Conservation (phyloP, 2,113 vertebrate genomes). For the Coturnix japonica region DNA sequence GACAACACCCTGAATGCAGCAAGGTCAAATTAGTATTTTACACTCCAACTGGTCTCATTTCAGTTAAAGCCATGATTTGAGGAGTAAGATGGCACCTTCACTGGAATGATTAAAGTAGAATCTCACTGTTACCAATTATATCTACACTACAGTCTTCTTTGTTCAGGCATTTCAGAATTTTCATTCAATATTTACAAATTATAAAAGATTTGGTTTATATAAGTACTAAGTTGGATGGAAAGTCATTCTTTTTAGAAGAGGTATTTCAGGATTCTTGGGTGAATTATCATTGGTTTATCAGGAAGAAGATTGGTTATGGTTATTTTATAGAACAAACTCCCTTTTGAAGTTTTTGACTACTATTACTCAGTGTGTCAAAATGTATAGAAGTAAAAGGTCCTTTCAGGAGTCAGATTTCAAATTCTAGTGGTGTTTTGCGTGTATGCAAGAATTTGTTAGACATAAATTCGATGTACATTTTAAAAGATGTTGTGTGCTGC, state of each 20-base stretch:
- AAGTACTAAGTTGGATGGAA: background rate
- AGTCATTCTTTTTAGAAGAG: slow-evolving; percentile 12
- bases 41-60: background rate
- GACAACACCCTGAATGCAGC: background rate
- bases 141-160: background rate
- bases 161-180: background rate
- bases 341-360: background rate
- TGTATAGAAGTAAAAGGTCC: slow-evolving; percentile 2
- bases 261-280: background rate
- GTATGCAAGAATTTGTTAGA: background rate
- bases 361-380: background rate
- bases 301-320: background rate
- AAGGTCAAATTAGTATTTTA: background rate
- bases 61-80: background rate
- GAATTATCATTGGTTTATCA: slow-evolving; percentile 22
- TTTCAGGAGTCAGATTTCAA: slow-evolving; percentile 18
- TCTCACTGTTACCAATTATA: background rate
- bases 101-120: background rate
- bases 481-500: background rate
- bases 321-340: slow-evolving; percentile 43
- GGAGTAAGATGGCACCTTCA: background rate
- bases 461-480: background rate
- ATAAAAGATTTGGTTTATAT: slow-evolving; percentile 9
- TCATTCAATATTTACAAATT: background rate
- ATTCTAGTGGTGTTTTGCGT: slow-evolving; percentile 10